These are phyloP conservation scores for Scopus umbretta DNA, from an alignment of 2,113 vertebrate species.

Conservation along the genomic window DNA sequence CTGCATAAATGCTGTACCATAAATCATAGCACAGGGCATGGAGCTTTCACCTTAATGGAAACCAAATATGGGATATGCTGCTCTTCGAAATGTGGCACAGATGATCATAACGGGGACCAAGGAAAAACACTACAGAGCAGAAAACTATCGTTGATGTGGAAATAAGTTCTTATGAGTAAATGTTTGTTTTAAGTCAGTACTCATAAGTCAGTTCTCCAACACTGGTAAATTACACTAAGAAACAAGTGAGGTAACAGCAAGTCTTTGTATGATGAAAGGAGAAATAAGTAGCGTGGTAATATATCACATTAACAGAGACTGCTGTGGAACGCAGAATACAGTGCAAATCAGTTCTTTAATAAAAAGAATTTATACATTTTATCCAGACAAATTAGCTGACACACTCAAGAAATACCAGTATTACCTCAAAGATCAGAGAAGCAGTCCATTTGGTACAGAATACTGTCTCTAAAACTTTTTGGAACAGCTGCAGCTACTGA, in stretches of 20 bases:
- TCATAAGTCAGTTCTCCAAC: slow-evolving; percentile 50
- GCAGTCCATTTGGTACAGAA: not conserved
- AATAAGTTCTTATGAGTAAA: slow-evolving; percentile 66
- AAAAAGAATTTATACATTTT: slow-evolving; percentile 9
- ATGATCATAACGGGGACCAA: slow-evolving; percentile 30
- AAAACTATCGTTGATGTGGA: slow-evolving; percentile 57
- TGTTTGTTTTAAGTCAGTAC: slow-evolving; percentile 62
- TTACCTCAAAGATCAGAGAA: not conserved
- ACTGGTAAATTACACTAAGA: slow-evolving; percentile 28
- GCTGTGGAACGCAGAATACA: not conserved
- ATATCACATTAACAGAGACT: not conserved
- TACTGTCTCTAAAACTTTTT: not conserved
- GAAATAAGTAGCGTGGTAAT: not conserved
- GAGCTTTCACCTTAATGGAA: slow-evolving; percentile 34
- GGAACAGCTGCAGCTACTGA: not conserved
- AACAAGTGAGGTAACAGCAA: slow-evolving; percentile 46
- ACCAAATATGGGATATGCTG: not conserved
- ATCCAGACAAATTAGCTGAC: slow-evolving; percentile 9
- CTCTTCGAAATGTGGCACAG: slow-evolving; percentile 58
- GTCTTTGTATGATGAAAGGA: slow-evolving; percentile 40
- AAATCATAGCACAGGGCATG: slow-evolving; percentile 54
- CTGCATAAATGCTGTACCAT: slow-evolving; percentile 30
- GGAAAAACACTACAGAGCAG: not conserved
- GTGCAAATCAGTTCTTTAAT: slow-evolving; percentile 17
- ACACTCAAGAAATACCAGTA: not conserved